phyloP scores from a whole-genome alignment of 1,140 invertebrate species.

The Microplitis demolitor region DNA sequence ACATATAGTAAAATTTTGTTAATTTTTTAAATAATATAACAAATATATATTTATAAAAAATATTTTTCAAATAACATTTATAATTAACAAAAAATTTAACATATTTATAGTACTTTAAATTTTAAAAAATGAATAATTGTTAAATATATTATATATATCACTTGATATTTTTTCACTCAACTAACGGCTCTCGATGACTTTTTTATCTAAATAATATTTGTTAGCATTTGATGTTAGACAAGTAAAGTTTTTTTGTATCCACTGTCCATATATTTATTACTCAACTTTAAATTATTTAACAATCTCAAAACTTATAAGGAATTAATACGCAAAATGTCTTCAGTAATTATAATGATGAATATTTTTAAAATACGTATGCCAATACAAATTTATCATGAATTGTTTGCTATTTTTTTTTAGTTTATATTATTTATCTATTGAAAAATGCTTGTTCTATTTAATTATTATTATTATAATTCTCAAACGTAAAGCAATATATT shows the following conservation, averaged over 20 bases:
- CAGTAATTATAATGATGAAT: neutral
- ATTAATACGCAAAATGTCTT: neutral
- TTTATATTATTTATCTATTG: no score
- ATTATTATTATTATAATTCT: neutral
- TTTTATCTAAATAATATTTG: neutral
- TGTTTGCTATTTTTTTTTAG: neutral
- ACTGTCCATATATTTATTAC: neutral
- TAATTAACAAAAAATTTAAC: no score
- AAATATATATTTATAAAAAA: neutral
- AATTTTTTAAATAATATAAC: neutral
- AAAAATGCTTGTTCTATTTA: neutral
- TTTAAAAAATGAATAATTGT: no score
- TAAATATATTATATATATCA: neutral
- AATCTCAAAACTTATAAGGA: neutral
- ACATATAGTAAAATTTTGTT: neutral
- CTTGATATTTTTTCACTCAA: neutral
- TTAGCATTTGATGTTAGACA: neutral
- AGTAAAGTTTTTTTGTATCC: neutral
- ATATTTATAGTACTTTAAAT: no score
- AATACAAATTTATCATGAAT: neutral
- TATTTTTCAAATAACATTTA: no score
- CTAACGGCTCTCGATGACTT: neutral
- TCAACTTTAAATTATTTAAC: neutral
- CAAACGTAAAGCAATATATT: neutral
- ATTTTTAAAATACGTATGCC: slow-evolving; percentile 4